Percentiles rank a stretch among this genome's conserved stretches.
These are phyloP conservation scores for Echiichthys vipera DNA, from an alignment of 2,797 vertebrate species.

Conservation along the genomic window DNA sequence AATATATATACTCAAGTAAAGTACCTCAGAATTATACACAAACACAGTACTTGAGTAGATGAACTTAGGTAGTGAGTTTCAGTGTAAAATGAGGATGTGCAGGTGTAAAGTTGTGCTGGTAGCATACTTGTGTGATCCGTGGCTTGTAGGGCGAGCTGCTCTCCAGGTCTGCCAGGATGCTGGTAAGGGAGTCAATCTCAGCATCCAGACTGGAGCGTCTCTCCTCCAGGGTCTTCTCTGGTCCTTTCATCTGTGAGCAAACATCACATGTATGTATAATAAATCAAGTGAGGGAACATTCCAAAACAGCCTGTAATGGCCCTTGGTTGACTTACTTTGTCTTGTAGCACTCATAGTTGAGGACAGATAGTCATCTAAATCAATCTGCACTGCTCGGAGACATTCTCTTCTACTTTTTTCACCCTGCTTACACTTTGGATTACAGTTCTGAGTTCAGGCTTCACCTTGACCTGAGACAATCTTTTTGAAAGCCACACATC, in stretches of 20 bases:
- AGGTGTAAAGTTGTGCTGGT: not conserved
- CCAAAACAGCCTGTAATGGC: not conserved
- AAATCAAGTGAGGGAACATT: not conserved
- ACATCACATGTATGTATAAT: not conserved
- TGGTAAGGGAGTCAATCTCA: slow-evolving; percentile 97
- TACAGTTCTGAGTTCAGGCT: slow-evolving; percentile 52
- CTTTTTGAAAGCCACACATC: slow-evolving; percentile 66
- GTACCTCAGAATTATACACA: too few relatives aligned
- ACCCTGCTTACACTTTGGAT: slow-evolving; percentile 48
- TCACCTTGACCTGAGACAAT: slow-evolving; percentile 71
- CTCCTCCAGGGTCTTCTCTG: slow-evolving; percentile 94
- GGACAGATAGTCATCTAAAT: slow-evolving; percentile 35
- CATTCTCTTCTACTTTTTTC: slow-evolving; percentile 20
- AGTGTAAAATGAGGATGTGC: not conserved
- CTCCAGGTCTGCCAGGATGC: slow-evolving; percentile 95
- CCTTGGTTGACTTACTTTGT: not conserved
- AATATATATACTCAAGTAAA: too few relatives aligned
- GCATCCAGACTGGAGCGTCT: slow-evolving; percentile 95
- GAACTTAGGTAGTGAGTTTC: too few relatives aligned
- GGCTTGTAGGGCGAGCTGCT: slow-evolving; percentile 97
- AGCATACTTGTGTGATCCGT: slow-evolving; percentile 84
- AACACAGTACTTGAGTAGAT: too few relatives aligned
- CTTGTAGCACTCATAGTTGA: slow-evolving; percentile 14
- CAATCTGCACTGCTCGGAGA: slow-evolving; percentile 31
- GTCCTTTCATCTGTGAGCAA: slow-evolving; percentile 86